phyloP scores from a whole-genome alignment of 2,113 vertebrate genomes.

The Ptilonorhynchus violaceus region DNA sequence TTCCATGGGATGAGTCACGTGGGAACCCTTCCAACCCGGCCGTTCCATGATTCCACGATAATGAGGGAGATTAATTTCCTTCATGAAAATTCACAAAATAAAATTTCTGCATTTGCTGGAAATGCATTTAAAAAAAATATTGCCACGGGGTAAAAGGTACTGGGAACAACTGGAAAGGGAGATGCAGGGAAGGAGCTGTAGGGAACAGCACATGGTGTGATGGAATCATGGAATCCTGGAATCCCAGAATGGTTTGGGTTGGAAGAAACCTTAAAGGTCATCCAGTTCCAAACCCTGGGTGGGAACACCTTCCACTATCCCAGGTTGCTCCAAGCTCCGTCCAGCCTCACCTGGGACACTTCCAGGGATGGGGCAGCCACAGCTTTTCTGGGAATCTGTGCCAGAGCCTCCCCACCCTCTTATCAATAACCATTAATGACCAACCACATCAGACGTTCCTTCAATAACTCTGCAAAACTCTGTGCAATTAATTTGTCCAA shows the following conservation, averaged over 20 bases:
- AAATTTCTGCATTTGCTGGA: not conserved
- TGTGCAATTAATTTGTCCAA: not conserved
- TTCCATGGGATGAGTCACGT: not conserved
- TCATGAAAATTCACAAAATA: no score
- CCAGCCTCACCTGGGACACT: not conserved
- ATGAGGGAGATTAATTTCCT: not conserved
- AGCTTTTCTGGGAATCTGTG: not conserved
- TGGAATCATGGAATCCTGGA: not conserved
- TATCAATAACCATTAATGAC: not conserved
- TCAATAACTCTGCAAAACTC: not conserved
- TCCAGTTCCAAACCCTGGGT: rapidly evolving
- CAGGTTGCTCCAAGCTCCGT: not conserved
- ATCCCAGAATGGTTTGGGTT: not conserved
- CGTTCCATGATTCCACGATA: not conserved
- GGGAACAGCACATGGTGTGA: not conserved
- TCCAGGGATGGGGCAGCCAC: not conserved
- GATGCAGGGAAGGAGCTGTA: not conserved
- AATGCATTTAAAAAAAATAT: not conserved
- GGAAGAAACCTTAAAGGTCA: not conserved
- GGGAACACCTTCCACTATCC: not conserved
- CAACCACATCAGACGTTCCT: not conserved
- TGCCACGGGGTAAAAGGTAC: not conserved
- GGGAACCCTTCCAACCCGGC: not conserved
- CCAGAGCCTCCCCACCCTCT: not conserved
- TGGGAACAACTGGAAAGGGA: not conserved